Evolutionary conservation across 2,113 vertebrate genomes (phyloP), one percentile per base, ranked within the genome.

Genomic region (Odocoileus hemionus): DNA sequence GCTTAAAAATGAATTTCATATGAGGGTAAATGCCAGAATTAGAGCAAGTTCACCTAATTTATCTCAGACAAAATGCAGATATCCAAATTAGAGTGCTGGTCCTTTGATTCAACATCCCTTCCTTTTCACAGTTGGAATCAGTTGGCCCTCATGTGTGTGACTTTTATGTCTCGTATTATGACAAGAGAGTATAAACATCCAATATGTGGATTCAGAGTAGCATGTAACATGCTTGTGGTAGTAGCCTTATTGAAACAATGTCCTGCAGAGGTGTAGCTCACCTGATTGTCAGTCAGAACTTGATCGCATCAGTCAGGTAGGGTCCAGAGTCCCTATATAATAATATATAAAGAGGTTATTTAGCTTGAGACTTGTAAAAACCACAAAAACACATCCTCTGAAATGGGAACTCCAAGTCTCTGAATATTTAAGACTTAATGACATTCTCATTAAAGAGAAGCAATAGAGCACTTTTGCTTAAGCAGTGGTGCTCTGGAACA

Each of bases 301-400:
- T 55, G 28, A 82, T 78, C 21, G 11, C 79, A 90, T 84, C 64
- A 86, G 23, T 86, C 54, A 90, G 14, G 52, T 84, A 25, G 3
- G 13, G 11, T 50, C 17, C 79, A 79, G 50, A 80, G 3, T 76
- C 36, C 33, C 33, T 67, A 67, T 86, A 70, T 23, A 76, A 45
- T 30, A 86, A 50, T 28, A 94, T 14, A 78, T 28, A 86, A 74
- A 57, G 61, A 80, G 3, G 26, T 91, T 85, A 39, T 91, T 86
- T 83, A 74, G 28, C 39, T 67, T 97, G 61, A 95, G 36, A 61
- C 39, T 57, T 86, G n/a, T 36, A 91, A 94, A 89, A 94, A 87
- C 25, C 28, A 57, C 47, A 79, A 61, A 94, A 93, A 84, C 57
- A 17, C 28, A 84, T 28, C 67, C 52, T 84, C 39, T 91, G 86